Conservation (phyloP, 2,888 invertebrate species). For the Hedychridium roseum region DNA sequence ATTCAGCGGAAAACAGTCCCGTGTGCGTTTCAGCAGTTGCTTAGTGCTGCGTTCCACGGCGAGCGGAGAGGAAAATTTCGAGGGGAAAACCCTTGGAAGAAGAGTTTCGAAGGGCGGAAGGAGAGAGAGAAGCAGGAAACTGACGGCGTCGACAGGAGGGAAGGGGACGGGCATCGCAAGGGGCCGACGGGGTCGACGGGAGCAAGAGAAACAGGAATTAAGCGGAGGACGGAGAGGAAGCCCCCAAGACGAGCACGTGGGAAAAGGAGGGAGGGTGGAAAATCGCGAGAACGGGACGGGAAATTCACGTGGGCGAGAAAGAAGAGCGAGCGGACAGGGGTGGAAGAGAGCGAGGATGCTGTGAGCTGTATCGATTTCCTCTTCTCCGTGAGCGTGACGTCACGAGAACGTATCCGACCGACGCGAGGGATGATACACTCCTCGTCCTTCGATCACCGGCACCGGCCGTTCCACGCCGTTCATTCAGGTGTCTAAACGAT, state of each 20-base stretch:
- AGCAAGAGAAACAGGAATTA: conserved; percentile 3
- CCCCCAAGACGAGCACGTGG: neutral
- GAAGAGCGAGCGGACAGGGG: conserved; percentile 16
- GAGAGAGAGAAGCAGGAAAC: neutral
- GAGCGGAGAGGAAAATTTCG: neutral
- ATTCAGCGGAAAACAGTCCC: no score
- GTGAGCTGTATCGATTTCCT: conserved; percentile 55
- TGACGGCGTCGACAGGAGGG: neutral
- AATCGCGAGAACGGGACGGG: conserved; percentile 1
- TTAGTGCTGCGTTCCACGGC: no score
- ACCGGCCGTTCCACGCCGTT: conserved; percentile 20
- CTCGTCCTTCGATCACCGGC: conserved; percentile 30
- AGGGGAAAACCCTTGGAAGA: no score
- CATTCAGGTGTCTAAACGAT: conserved; percentile 32
- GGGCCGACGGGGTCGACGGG: neutral
- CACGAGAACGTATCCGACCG: conserved; percentile 44
- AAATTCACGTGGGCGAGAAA: conserved; percentile 8
- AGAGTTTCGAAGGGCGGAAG: neutral
- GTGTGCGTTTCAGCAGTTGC: no score
- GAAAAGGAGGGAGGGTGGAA: neutral
- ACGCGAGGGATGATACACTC: conserved; percentile 29
- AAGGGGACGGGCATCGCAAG: neutral
- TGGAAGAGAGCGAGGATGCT: conserved; percentile 34
- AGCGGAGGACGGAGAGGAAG: neutral
- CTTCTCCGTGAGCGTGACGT: conserved; percentile 49